Evolutionary conservation across 2,113 vertebrate genomes (phyloP).

Genomic region (Lota lota): DNA sequence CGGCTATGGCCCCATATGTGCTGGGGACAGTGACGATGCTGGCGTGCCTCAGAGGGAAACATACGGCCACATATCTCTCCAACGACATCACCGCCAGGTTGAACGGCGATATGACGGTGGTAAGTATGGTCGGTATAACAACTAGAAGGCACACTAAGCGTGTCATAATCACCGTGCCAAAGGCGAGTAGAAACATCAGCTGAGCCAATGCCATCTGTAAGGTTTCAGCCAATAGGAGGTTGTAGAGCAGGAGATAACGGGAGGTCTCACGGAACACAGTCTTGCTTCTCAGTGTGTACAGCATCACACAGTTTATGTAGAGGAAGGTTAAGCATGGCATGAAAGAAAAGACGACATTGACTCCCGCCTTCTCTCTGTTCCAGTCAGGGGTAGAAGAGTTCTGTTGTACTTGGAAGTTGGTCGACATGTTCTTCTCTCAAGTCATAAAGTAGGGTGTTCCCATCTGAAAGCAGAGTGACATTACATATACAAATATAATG

Average conservation of each 20-base stretch:
- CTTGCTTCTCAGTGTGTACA: slow-evolving; percentile 1
- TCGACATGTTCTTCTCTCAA: too few relatives aligned
- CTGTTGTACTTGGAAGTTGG: too few relatives aligned
- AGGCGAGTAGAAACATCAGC: neutral
- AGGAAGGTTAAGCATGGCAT: neutral
- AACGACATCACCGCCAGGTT: neutral
- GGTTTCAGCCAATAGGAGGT: neutral
- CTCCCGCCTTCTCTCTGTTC: neutral
- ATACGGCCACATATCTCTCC: slow-evolving; percentile 47
- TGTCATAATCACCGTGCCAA: neutral
- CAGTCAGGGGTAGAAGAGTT: too few relatives aligned
- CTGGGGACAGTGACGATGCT: slow-evolving; percentile 48
- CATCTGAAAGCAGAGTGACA: too few relatives aligned
- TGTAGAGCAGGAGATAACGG: neutral
- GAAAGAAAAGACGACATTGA: neutral
- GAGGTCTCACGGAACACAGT: neutral
- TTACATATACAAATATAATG: too few relatives aligned
- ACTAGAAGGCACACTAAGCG: neutral
- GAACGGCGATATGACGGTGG: neutral
- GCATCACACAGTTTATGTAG: slow-evolving; percentile 1
- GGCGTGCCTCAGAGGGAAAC: slow-evolving; percentile 56
- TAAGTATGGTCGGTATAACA: neutral
- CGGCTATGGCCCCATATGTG: slow-evolving; percentile 30
- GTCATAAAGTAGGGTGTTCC: too few relatives aligned
- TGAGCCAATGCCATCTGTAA: neutral